Evolutionary conservation across 2,797 vertebrate genomes (phyloP).

Genomic region (Margarornis squamiger): DNA sequence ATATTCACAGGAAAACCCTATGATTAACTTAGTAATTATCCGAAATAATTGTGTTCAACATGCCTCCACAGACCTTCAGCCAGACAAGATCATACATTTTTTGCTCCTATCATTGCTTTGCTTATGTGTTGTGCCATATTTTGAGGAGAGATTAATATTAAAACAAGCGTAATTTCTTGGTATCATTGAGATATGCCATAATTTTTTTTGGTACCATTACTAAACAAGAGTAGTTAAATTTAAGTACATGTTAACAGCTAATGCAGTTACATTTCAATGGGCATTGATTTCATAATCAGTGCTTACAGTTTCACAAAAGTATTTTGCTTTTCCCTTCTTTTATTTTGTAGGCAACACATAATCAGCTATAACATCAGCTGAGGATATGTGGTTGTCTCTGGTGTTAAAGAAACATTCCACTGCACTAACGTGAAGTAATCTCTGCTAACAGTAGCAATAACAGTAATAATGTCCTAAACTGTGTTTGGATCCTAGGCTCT

Average conservation of each 20-base stretch:
- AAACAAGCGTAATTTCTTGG: background rate
- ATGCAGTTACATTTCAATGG: background rate
- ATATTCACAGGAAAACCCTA: background rate
- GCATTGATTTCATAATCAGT: background rate
- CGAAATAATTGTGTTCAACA: background rate
- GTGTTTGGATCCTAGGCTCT: conserved; percentile 83
- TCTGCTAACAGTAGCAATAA: background rate
- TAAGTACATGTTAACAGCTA: background rate
- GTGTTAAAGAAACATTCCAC: background rate
- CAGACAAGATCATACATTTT: background rate
- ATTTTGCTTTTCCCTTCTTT: background rate
- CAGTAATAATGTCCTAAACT: background rate
- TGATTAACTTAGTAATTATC: background rate
- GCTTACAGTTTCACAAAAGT: background rate
- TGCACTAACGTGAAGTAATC: background rate
- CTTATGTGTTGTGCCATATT: background rate
- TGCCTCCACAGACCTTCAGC: background rate
- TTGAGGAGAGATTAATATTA: background rate
- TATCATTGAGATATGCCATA: background rate
- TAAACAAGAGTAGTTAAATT: background rate
- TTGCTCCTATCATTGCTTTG: background rate
- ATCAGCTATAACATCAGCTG: background rate
- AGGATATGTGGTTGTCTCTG: background rate
- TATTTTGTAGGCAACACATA: background rate
- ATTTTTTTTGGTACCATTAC: background rate